phyloP scores from a whole-genome alignment of 1,140 invertebrate genomes.

The Mycetomoellerius zeteki region DNA sequence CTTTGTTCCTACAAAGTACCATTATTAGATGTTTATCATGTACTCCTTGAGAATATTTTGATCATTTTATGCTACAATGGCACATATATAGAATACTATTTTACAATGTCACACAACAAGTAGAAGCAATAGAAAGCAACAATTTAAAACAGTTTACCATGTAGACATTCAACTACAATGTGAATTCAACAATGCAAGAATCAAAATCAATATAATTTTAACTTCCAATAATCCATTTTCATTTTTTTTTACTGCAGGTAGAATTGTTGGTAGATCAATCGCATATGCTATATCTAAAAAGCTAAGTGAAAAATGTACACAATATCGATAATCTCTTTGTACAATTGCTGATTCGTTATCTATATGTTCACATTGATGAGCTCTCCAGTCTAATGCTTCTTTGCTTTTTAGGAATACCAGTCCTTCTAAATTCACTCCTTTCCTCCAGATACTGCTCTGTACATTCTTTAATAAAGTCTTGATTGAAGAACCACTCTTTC shows the following conservation, averaged over 20 bases:
- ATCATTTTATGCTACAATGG: not conserved
- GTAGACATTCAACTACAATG: not conserved
- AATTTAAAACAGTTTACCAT: not conserved
- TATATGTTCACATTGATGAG: not conserved
- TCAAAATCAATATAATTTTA: conserved; percentile 7
- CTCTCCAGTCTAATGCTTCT: conserved; percentile 24
- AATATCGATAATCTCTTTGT: not conserved
- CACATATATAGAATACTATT: not conserved
- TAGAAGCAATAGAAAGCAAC: not conserved
- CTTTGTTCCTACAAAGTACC: not conserved
- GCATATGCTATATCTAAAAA: not conserved
- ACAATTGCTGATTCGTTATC: not conserved
- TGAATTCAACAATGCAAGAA: not conserved
- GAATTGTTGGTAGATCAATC: not conserved
- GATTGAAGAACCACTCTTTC: conserved; percentile 91
- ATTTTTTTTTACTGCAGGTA: not conserved
- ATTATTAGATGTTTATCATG: not conserved
- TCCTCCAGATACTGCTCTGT: conserved; percentile 93
- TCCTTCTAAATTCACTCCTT: conserved; percentile 93
- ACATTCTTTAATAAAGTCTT: conserved; percentile 91
- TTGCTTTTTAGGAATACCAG: conserved; percentile 90
- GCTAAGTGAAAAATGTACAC: not conserved
- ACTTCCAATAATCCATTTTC: not conserved
- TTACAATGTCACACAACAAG: not conserved
- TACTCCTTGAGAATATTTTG: not conserved